Conservation (phyloP, 2,113 vertebrate genomes). For the Siniperca chuatsi region DNA sequence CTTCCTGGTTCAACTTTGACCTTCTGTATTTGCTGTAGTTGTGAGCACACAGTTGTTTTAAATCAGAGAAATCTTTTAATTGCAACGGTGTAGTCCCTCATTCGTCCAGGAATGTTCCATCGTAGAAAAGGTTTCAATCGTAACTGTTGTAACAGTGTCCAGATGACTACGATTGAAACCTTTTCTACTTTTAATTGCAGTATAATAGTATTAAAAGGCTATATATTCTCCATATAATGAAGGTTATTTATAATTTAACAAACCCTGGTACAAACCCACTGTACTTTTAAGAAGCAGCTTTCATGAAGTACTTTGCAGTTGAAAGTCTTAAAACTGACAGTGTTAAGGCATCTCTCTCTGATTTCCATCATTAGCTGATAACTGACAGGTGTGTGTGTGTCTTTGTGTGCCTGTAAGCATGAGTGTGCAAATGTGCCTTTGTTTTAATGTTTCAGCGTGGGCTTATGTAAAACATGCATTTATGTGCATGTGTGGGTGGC, state of each 20-base stretch:
- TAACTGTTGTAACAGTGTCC: too few relatives aligned
- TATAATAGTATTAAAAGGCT: too few relatives aligned
- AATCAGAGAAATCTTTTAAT: neutral
- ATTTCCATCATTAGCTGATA: constrained; percentile 6
- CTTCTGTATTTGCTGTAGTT: neutral
- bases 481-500: constrained; percentile 49
- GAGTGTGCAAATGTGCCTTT: constrained; percentile 30
- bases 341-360: neutral
- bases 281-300: neutral
- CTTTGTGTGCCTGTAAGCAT: neutral
- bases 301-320: neutral
- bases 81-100: neutral
- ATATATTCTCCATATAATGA: neutral
- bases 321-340: neutral
- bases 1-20: neutral
- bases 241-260: neutral
- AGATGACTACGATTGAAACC: neutral
- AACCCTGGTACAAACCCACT: neutral
- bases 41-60: neutral
- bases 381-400: constrained; percentile 35
- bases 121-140: too few relatives aligned
- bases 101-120: too few relatives aligned
- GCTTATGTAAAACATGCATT: constrained; percentile 56
- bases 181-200: neutral
- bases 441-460: constrained; percentile 31